phyloP scores from a whole-genome alignment of 1,140 invertebrate genomes.

The Nautilus pompilius region DNA sequence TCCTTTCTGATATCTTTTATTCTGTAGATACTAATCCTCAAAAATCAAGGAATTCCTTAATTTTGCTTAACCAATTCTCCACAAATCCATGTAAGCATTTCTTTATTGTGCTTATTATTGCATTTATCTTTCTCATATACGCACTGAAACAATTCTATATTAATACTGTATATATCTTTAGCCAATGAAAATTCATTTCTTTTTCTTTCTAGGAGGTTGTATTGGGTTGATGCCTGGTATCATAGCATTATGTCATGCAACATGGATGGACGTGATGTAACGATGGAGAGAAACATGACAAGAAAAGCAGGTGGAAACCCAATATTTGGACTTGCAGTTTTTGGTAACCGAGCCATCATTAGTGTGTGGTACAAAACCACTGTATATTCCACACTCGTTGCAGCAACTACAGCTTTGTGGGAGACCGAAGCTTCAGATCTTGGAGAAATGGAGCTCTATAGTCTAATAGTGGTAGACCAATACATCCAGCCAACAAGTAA shows the following conservation, averaged over 20 bases:
- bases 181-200: too few relatives aligned
- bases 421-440: constrained; percentile 11
- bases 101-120: too few relatives aligned
- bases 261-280: constrained; percentile 27
- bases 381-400: constrained; percentile 25
- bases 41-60: too few relatives aligned
- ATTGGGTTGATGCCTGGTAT: constrained; percentile 33
- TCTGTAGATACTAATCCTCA: too few relatives aligned
- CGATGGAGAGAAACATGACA: constrained; percentile 18
- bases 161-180: too few relatives aligned
- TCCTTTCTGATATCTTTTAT: too few relatives aligned
- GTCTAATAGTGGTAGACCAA: constrained; percentile 21
- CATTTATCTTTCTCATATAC: too few relatives aligned
- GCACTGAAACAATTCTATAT: too few relatives aligned
- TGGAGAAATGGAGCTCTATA: constrained; percentile 27
- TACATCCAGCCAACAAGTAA: constrained; percentile 31
- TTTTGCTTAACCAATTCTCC: too few relatives aligned
- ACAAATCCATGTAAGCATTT: too few relatives aligned
- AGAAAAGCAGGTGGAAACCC: constrained; percentile 14
- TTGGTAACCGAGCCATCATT: constrained; percentile 33
- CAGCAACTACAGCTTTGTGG: constrained; percentile 23
- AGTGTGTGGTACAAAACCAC: constrained; percentile 25
- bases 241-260: constrained; percentile 30
- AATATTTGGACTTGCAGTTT: constrained; percentile 32
- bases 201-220: constrained; percentile 22